Conservation (phyloP, 2,797 vertebrate species). For the Silurus lanzhouensis region DNA sequence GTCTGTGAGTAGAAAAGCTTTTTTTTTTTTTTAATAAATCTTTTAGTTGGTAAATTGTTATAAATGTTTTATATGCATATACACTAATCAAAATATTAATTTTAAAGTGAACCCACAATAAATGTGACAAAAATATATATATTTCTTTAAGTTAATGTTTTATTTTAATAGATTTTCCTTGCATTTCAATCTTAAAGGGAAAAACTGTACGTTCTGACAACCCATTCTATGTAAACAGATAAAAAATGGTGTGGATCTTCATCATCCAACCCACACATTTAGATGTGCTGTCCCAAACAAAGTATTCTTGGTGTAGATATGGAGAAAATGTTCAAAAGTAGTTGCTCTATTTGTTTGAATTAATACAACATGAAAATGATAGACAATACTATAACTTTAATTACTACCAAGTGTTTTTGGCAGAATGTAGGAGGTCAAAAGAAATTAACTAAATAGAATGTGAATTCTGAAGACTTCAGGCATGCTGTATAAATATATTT, state of each 20-base stretch:
- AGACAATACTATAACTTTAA: background rate
- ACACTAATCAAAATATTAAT: background rate
- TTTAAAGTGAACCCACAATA: background rate
- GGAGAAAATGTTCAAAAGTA: background rate
- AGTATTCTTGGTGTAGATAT: background rate
- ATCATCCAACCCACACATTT: background rate
- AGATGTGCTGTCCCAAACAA: background rate
- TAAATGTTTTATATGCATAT: background rate
- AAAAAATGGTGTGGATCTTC: background rate
- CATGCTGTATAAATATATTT: conserved; percentile 1
- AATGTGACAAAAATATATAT: background rate
- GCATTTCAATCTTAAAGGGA: background rate
- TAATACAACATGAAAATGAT: background rate
- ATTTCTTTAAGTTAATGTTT: background rate
- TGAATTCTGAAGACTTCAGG: background rate
- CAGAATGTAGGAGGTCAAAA: background rate
- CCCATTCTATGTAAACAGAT: no score
- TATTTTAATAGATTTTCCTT: background rate
- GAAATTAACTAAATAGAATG: background rate
- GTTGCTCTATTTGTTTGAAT: background rate
- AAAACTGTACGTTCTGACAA: background rate
- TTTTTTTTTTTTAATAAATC: background rate
- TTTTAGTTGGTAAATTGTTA: background rate
- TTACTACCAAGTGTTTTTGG: background rate
- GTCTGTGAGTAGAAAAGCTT: background rate